Conservation (phyloP, 2,797 vertebrate species). For the Pipistrellus pipistrellus region DNA sequence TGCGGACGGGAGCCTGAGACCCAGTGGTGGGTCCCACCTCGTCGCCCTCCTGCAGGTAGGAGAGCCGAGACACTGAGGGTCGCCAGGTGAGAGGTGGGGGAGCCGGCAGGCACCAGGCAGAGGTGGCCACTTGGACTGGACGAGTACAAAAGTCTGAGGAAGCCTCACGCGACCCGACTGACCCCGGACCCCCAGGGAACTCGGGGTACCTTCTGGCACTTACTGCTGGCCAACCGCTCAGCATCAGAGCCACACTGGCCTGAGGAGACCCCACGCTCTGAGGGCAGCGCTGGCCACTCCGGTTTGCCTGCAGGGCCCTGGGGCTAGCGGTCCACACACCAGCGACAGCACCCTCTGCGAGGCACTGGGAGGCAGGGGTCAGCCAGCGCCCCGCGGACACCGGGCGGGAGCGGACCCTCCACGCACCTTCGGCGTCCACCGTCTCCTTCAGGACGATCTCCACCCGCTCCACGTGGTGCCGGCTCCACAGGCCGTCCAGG, state of each 20-base stretch:
- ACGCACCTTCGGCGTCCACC: slow-evolving; percentile 94
- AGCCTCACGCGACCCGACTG: rapidly evolving
- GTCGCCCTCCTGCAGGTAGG: background rate
- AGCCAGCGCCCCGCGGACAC: rapidly evolving
- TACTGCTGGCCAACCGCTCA: background rate
- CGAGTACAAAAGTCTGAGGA: background rate
- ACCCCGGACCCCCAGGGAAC: background rate
- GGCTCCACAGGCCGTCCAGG: slow-evolving; percentile 96
- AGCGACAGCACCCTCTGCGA: background rate
- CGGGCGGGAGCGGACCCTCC: background rate
- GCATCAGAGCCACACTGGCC: background rate
- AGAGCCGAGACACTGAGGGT: background rate
- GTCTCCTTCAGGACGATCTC: slow-evolving; percentile 97
- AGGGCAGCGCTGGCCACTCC: rapidly evolving
- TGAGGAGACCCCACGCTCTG: rapidly evolving
- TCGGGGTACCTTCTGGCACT: background rate
- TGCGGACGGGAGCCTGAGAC: background rate
- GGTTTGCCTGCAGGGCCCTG: background rate
- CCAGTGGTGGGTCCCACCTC: rapidly evolving
- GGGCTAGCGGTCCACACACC: rapidly evolving
- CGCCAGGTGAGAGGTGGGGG: rapidly evolving
- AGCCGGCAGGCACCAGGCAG: background rate
- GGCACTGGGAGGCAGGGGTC: rapidly evolving
- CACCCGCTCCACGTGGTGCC: slow-evolving; percentile 94
- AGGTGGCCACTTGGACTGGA: rapidly evolving